Base-by-base conservation (phyloP, 2,797 vertebrate species). In the Malurus splendens region DNA sequence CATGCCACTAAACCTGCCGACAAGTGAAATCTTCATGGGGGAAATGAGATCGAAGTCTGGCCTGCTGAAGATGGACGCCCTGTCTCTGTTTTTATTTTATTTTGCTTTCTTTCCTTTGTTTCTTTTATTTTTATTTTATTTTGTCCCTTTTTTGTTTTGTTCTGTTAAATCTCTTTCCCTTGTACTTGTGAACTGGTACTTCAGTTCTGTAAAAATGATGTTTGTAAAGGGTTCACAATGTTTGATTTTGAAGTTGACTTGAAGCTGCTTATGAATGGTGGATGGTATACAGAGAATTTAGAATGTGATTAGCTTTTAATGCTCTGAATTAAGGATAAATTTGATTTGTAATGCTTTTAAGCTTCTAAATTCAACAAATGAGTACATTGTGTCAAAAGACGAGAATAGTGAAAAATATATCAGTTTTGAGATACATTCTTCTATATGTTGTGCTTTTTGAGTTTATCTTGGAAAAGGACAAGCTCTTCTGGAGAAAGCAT, bases 21-120 rank as follows among this genome's bases (percentile, higher is more conserved):
- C 91, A 92, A 98, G 98, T 99, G 98, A 98, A 98, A 98, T 96
- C 98, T 99, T 98, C 98, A 99, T 97, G 98, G 98, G 98, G 98
- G 98, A 98, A 98, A 98, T 99, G 98, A 98, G 98, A 99, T 98
- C 98, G 97, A 98, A 98, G 98, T 98, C 98, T 98, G 98, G 98
- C 98, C 98, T 94, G 98, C 98, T 98, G 98, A 98, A 99, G 99
- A 99, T 99, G 98, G 99, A 99, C 98, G 98, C 87, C 91, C 80
- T 92, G 84, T 92, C 87, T 92, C 91, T 92, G 80, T 90, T 92
- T 92, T 92, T 55, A 73, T 81, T 51, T 95, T 97, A 92, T 95
- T 91, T 84, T 98, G 98, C 32, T 90, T 90, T 84, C 65, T 90
- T 99, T 98, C 98, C 97, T 97, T 98, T 83, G 59, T 66, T 92